Evolutionary conservation across 2,888 invertebrate species (phyloP), one percentile per base, ranked within the genome.

Genomic region (Drosophila differens): DNA sequence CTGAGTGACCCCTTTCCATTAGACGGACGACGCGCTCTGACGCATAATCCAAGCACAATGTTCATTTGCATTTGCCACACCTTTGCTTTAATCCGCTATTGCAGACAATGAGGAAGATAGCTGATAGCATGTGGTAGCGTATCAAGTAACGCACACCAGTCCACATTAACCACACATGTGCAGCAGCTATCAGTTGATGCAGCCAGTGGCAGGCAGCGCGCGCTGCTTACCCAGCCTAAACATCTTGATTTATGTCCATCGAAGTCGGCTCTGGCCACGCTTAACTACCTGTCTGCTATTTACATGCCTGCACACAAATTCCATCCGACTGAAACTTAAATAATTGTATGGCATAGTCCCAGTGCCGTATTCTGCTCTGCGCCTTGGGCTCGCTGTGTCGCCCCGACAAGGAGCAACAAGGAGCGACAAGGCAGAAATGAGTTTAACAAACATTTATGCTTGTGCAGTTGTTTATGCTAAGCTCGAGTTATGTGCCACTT

Each of bases 171-270:
- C 49, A 51, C 16, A 52, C 57, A 72, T 41, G 81, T 71, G 66
- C 64, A 64, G 44, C 81, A 68, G 59, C 74, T 78, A 78, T 79
- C 79, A 65, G 70, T 77, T 76, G 77, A 66, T 67, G 68, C 74
- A 70, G 55, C 61, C 41, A 68, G 35, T 68, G 49, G 41, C 61
- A 35, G 53, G 41, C 53, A 57, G 25, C 51, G 25, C 39, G 51
- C 55, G 58, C 30, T 55, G 22, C 68, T 64, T 16, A 30, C 37
- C 37, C 32, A 30, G n/a, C 53, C 55, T 14, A 25, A 79, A 70
- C 79, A 70, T 64, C 73, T 79, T 91, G 91, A 91, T 91, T 90
- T 91, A 91, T 90, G 86, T 83, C 91, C 83, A 90, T 90, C 83
- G 91, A 89, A 89, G 72, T 63, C 60, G 69, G 63, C 59, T 57